Base-by-base conservation (phyloP, 1,140 invertebrate species). In the Campoletis sonorensis region DNA sequence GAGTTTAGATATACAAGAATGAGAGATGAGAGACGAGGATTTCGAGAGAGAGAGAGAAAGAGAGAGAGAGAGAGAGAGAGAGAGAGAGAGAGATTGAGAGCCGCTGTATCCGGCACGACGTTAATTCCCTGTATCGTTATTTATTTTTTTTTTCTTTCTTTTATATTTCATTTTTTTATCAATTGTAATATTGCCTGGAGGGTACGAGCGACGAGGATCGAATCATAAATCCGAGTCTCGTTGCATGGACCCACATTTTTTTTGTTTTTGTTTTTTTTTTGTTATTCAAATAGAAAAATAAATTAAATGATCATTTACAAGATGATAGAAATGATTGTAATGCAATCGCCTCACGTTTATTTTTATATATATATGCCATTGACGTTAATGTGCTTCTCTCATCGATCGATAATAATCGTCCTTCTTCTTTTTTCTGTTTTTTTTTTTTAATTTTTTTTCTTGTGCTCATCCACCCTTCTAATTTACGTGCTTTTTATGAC, bases 221-320 rank as follows among this genome's bases (percentile, higher is more conserved):
- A 5, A 40, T 10, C 40, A 33, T 49, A 30, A 4, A 58, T 49
- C 54, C 72, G n/a, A 76, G 15, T 76, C 21, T 76, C 30, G 45
- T 58, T 76, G 72, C 51, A 58, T 54, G 40, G 40, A 45, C 72
- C 72, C 72, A 33, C 33, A 30, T 54, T 26, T 64, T 64, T 64
- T 13, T 54, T n/a, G n/a, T 54, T n/a, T 0, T 54, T n/a, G 1
- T 72, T 86, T 64, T 64, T 13, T 54, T 54, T 54, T 54, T n/a
- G 10, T 54, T n/a, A 54, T 72, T 86, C 83, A 88, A 87, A 87
- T 89, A 89, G 85, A 89, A 88, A 89, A 89, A 89, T 88, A 89
- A 89, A 86, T n/a, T 88, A 86, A 87, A 89, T 88, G 86, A 82
- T 83, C 88, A 89, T 90, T 88, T 90, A 88, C 85, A 88, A 84